Percentiles rank a stretch among this genome's conserved stretches.
Evolutionary conservation across 2,113 vertebrate species (phyloP).

Genomic region (Columbina picui): DNA sequence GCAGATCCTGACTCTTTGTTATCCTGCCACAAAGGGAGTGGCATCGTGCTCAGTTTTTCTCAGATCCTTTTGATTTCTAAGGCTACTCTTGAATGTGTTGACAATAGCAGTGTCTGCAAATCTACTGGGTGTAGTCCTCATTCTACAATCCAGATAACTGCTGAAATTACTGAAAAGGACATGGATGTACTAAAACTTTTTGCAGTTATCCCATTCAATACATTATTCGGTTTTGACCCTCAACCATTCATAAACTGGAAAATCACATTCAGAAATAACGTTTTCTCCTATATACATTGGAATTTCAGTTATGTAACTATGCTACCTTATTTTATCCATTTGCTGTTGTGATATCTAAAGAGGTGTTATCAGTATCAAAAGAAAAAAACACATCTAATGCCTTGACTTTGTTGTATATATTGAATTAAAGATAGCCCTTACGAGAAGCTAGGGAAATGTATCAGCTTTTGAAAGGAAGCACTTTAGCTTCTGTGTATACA

Average conservation of each 20-base stretch:
- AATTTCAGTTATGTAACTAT: not conserved
- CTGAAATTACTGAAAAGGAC: not conserved
- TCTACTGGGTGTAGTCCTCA: not conserved
- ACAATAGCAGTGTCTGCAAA: not conserved
- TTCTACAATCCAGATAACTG: not conserved
- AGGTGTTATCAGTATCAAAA: not conserved
- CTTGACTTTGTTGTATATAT: not conserved
- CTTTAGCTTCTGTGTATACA: not conserved
- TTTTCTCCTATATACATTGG: not conserved
- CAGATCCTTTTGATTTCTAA: not conserved
- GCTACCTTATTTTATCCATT: not conserved
- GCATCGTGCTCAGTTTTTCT: not conserved
- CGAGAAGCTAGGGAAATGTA: not conserved
- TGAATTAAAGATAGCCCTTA: not conserved
- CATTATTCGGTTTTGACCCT: not conserved
- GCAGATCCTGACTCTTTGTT: not conserved
- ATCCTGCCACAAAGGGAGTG: not conserved
- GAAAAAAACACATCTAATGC: not conserved
- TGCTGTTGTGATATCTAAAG: not conserved
- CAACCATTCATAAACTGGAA: not conserved
- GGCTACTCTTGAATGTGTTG: not conserved
- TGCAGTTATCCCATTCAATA: fast-evolving
- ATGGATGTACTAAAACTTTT: not conserved
- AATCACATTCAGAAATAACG: not conserved
- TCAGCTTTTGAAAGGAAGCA: not conserved